A percentile compares a stretch with the other conserved stretches of the same genome.
These are phyloP conservation scores for Orthonychiurus folsomi DNA, from an alignment of 2,888 invertebrate genomes.

Conservation along the genomic window DNA sequence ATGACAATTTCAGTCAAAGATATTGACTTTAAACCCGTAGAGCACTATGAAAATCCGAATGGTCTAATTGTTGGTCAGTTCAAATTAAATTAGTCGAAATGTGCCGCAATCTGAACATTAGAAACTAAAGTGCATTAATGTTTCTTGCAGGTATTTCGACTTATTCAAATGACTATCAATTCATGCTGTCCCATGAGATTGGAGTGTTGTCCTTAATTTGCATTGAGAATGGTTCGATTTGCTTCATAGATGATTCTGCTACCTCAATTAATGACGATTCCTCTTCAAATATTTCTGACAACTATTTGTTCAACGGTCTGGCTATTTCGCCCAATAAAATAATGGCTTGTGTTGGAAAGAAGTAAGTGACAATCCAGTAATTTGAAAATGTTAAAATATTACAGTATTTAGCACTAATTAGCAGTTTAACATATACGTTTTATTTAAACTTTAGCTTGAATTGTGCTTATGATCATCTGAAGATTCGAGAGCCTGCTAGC, in stretches of 20 bases:
- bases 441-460: neutral
- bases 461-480: conserved; percentile 6
- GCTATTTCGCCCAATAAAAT: conserved; percentile 17
- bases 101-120: no score
- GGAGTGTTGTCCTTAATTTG: conserved; percentile 11
- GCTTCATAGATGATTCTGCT: conserved; percentile 3
- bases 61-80: conserved; percentile 19
- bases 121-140: no score
- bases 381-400: no score
- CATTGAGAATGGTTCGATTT: neutral
- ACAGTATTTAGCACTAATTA: neutral
- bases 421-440: neutral
- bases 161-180: conserved; percentile 11
- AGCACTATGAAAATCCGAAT: conserved; percentile 11
- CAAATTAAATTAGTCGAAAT: no score
- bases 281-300: neutral
- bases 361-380: no score
- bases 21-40: conserved; percentile 7
- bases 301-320: conserved; percentile 16
- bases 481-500: conserved; percentile 12
- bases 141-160: conserved; percentile 11
- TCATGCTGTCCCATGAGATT: conserved; percentile 12
- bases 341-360: conserved; percentile 13
- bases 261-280: neutral
- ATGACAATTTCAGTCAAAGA: neutral